Base-by-base conservation (phyloP, 2,888 invertebrate genomes). In the Melanostoma scalare region DNA sequence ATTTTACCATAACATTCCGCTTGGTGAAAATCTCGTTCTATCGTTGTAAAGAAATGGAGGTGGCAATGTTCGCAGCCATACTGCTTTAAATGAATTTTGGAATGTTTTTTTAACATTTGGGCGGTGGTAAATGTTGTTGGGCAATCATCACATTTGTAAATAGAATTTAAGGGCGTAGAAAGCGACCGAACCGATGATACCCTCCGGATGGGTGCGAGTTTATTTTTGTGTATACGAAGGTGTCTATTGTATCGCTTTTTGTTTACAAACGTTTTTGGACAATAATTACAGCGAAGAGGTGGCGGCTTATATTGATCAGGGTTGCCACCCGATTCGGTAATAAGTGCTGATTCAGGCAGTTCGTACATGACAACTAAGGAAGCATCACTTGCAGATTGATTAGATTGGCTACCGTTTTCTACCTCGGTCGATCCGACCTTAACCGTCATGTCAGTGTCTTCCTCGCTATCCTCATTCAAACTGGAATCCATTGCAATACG, bases 321-420 rank as follows among this genome's bases (percentile, higher is more conserved):
- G 0, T 65, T 42, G 2, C 85, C 85, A n/a, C 86, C 86, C 5
- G 86, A 86, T 77, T 87, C 87, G 3, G 86, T 85, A 2, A 61
- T 63, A 0, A 86, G 38, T 6, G 85, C 87, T 3, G 84, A 75
- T 69, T 87, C 86, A 1, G 61, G 44, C 20, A 56, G 60, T 38
- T 86, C 86, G 58, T 74, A 86, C 80, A 86, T 61, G 2, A 86
- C 67, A 38, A 68, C 75, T 9, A 85, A 40, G 20, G 20, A 20
- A 20, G 20, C 20, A 56, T 52, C 60, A 6, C 20, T 20, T 20
- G 46, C 55, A 30, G 69, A 60, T n/a, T 48, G 6, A 30, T 46
- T 61, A 6, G 50, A 73, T 10, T 38, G 36, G 8, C 4, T 33
- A 20, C 38, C 6, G 20, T 50, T 48, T 42, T 42, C 42, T 42